Conservation (phyloP, 2,797 vertebrate genomes). For the Enteromius afrohamiltoni region DNA sequence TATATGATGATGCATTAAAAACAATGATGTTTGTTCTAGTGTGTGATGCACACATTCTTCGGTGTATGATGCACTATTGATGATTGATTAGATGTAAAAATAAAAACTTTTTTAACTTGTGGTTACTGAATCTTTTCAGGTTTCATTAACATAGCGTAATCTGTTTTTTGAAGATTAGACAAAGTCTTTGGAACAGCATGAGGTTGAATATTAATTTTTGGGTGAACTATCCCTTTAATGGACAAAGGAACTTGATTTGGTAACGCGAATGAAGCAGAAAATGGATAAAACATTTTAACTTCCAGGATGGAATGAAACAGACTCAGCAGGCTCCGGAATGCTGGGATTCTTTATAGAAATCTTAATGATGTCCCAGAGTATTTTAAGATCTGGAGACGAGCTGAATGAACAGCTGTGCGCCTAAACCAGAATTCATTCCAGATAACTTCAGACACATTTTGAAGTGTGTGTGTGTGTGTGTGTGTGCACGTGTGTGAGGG, state of each 20-base stretch:
- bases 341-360: slow-evolving; percentile 62
- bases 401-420: slow-evolving; percentile 70
- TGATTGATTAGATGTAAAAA: background rate
- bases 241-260: slow-evolving; percentile 31
- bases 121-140: background rate
- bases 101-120: background rate
- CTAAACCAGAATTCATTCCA: slow-evolving; percentile 26
- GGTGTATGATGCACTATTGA: background rate
- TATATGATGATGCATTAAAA: background rate
- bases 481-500: slow-evolving; percentile 25
- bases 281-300: slow-evolving; percentile 17
- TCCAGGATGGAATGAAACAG: slow-evolving; percentile 44
- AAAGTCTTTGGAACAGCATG: background rate
- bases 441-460: slow-evolving; percentile 14
- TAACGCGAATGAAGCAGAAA: slow-evolving; percentile 25
- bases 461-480: slow-evolving; percentile 30
- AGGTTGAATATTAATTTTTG: background rate
- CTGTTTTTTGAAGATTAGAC: background rate
- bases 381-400: slow-evolving; percentile 57
- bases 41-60: background rate
- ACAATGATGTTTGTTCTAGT: background rate
- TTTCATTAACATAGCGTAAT: background rate
- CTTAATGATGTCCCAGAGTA: slow-evolving; percentile 60
- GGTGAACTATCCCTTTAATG: background rate
- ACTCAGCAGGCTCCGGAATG: slow-evolving; percentile 58